These are phyloP conservation scores for Colinus virginianus DNA, from an alignment of 2,113 vertebrate genomes.

Conservation along the genomic window DNA sequence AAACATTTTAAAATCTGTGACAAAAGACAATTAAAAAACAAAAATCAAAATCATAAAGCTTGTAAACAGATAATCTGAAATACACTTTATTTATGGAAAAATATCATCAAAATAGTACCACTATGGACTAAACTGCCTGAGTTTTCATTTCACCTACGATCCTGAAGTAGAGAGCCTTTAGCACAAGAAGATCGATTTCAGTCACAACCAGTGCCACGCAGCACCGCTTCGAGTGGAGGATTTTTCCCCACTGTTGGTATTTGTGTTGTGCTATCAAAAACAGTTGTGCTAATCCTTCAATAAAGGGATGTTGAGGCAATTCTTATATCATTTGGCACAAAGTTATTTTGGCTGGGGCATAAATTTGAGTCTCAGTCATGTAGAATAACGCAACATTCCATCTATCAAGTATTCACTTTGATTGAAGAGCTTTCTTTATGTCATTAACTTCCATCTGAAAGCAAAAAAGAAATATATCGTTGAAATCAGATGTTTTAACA, in stretches of 20 bases:
- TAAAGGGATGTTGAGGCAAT: constrained; percentile 81
- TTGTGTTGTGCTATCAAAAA: constrained; percentile 84
- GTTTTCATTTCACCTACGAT: constrained; percentile 83
- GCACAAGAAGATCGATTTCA: constrained; percentile 81
- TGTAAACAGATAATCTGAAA: constrained; percentile 88
- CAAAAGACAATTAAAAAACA: constrained; percentile 82
- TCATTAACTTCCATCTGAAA: constrained; percentile 95
- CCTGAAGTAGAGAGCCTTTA: constrained; percentile 83
- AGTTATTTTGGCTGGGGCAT: constrained; percentile 87
- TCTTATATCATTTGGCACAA: constrained; percentile 93
- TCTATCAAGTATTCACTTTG: constrained; percentile 86
- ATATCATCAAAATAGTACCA: constrained; percentile 92
- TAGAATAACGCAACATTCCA: constrained; percentile 78
- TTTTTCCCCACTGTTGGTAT: constrained; percentile 73
- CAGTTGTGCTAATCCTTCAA: constrained; percentile 84
- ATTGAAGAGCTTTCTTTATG: constrained; percentile 95
- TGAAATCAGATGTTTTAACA: neutral
- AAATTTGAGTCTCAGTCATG: constrained; percentile 80
- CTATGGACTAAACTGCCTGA: constrained; percentile 85
- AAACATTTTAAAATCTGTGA: constrained; percentile 81
- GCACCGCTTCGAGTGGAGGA: constrained; percentile 66
- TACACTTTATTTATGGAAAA: constrained; percentile 88
- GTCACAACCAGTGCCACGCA: constrained; percentile 77
- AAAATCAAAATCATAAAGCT: constrained; percentile 88
- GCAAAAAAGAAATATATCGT: neutral